Conservation (phyloP, 1,140 invertebrate genomes). For the Megalopta genalis region DNA sequence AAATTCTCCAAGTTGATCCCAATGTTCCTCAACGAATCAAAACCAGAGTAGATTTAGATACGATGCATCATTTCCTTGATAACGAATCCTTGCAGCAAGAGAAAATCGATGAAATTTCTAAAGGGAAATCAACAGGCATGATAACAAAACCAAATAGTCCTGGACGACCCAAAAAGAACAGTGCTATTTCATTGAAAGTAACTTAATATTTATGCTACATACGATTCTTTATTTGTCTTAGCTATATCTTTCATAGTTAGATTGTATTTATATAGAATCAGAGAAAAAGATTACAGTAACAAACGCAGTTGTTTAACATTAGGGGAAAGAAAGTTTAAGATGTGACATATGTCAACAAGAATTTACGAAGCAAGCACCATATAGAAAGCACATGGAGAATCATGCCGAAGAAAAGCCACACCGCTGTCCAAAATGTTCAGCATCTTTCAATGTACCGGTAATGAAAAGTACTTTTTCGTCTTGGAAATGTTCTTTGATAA, state of each 20-base stretch:
- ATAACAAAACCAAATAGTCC: slow-evolving; percentile 8
- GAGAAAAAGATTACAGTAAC: not conserved
- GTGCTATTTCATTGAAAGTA: slow-evolving; percentile 42
- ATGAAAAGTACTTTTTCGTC: slow-evolving; percentile 4
- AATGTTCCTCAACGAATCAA: slow-evolving; percentile 10
- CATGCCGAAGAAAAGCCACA: slow-evolving; percentile 85
- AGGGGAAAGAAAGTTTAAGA: slow-evolving; percentile 72
- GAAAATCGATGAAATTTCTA: not conserved
- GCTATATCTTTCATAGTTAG: not conserved
- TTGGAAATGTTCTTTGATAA: no score
- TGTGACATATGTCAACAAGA: slow-evolving; percentile 82
- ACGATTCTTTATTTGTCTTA: not conserved
- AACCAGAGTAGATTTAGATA: not conserved
- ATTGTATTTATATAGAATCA: not conserved
- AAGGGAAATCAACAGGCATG: not conserved
- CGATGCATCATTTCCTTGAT: not conserved
- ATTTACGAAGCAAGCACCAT: slow-evolving; percentile 80
- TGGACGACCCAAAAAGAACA: slow-evolving; percentile 67
- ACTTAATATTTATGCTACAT: slow-evolving; percentile 14
- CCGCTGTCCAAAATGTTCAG: slow-evolving; percentile 82
- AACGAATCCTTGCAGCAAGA: not conserved
- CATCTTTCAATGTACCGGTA: slow-evolving; percentile 84
- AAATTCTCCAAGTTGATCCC: slow-evolving; percentile 23
- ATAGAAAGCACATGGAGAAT: slow-evolving; percentile 81
- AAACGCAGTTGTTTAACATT: slow-evolving; percentile 8